A percentile compares a stretch with the other conserved stretches of the same genome.
Conservation (phyloP, 2,113 vertebrate genomes). For the Seriola dumerili region DNA sequence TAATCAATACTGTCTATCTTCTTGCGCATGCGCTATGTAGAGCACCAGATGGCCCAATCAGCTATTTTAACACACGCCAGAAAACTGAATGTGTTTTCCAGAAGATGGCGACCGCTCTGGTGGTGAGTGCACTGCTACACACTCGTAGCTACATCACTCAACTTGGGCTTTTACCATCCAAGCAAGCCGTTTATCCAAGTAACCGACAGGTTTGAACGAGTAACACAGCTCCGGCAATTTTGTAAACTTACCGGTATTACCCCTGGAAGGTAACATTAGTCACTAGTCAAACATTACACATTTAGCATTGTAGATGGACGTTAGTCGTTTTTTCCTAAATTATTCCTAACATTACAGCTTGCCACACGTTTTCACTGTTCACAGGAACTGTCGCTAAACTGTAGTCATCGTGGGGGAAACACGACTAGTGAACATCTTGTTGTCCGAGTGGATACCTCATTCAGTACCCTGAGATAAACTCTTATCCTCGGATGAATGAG, state of each 20-base stretch:
- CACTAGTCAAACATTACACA: conserved; percentile 7
- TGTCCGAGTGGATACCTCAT: background rate
- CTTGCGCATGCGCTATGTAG: conserved; percentile 60
- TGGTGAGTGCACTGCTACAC: conserved; percentile 87
- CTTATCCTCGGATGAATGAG: conserved; percentile 1
- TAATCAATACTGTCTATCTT: no score
- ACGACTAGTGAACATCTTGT: background rate
- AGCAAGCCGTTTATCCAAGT: background rate
- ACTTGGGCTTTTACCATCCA: rapidly evolving
- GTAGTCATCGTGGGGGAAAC: background rate
- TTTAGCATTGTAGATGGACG: conserved; percentile 4
- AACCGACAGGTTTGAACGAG: background rate
- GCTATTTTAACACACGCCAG: conserved; percentile 79
- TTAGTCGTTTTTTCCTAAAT: rapidly evolving
- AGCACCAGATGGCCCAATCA: conserved; percentile 81
- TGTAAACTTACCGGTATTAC: background rate
- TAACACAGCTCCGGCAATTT: background rate
- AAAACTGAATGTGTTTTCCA: conserved; percentile 79
- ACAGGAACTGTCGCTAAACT: background rate
- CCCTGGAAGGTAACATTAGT: background rate
- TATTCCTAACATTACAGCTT: background rate
- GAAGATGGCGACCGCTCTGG: conserved; percentile 97
- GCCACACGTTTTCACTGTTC: no score
- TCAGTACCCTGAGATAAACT: background rate
- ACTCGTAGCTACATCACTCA: background rate